These are phyloP conservation scores for Entelurus aequoreus DNA, from an alignment of 2,113 vertebrate species.

Conservation along the genomic window DNA sequence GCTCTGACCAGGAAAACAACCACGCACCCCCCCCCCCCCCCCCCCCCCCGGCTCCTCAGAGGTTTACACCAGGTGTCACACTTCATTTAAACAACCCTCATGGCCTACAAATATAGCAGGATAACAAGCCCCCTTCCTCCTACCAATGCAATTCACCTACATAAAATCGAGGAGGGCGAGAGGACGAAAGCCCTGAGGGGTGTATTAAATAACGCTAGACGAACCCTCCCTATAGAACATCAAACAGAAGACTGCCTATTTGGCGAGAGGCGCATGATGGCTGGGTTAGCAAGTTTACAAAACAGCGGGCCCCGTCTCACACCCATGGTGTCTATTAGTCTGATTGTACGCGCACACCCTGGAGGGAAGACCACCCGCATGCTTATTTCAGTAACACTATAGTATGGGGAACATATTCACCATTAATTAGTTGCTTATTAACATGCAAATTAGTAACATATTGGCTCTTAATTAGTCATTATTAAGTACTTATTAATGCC, in stretches of 20 bases:
- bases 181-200: constrained; percentile 43
- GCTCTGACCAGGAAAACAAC: constrained; percentile 16
- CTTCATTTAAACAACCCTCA: constrained; percentile 59
- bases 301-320: constrained; percentile 49
- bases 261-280: constrained; percentile 47
- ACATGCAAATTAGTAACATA: too few relatives aligned
- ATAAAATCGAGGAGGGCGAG: constrained; percentile 42
- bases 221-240: constrained; percentile 58
- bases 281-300: constrained; percentile 54
- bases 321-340: constrained; percentile 46
- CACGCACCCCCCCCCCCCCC: too few relatives aligned
- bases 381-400: neutral
- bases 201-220: constrained; percentile 51
- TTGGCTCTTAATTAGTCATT: too few relatives aligned
- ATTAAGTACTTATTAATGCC: too few relatives aligned
- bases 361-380: constrained; percentile 14
- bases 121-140: constrained; percentile 39
- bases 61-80: constrained; percentile 68
- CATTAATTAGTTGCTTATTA: too few relatives aligned
- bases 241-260: constrained; percentile 52
- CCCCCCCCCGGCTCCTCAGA: constrained; percentile 31
- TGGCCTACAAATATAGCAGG: constrained; percentile 41
- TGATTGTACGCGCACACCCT: constrained; percentile 25
- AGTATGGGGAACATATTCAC: too few relatives aligned
- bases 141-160: constrained; percentile 36